Conservation (phyloP, 2,113 vertebrate species). For the Calypte anna region DNA sequence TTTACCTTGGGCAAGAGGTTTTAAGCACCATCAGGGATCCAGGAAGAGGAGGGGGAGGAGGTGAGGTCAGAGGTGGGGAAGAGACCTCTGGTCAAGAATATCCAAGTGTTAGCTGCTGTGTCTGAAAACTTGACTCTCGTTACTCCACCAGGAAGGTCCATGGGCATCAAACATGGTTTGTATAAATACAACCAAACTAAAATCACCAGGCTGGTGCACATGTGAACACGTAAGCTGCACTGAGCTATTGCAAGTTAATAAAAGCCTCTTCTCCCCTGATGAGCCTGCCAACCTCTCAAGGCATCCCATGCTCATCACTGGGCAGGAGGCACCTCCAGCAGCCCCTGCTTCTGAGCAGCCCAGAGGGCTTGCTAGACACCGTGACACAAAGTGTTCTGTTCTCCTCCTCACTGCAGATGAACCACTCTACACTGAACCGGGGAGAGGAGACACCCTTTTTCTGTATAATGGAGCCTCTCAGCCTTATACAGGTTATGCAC, state of each 20-base stretch:
- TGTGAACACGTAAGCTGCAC: neutral
- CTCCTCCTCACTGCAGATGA: neutral
- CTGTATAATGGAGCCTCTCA: slow-evolving; percentile 51
- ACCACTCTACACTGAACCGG: neutral
- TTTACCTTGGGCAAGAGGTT: neutral
- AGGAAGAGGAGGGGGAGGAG: neutral
- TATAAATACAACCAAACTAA: neutral
- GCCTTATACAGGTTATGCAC: slow-evolving; percentile 46
- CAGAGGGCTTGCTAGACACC: neutral
- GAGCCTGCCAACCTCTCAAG: neutral
- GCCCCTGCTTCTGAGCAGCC: neutral
- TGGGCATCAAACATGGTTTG: neutral
- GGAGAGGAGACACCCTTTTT: slow-evolving; percentile 10
- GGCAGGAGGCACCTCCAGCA: neutral
- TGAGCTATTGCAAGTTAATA: neutral
- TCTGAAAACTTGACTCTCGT: neutral
- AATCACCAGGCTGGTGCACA: neutral
- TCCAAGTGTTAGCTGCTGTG: neutral
- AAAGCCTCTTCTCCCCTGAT: neutral
- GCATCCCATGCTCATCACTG: neutral
- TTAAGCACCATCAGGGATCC: neutral
- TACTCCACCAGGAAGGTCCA: neutral
- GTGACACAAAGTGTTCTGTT: neutral
- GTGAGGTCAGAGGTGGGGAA: neutral
- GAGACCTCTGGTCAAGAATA: neutral